Percentiles rank a stretch among this genome's conserved stretches.
These are phyloP conservation scores for Drosophila bunnanda DNA, from an alignment of 2,888 invertebrate genomes.

Conservation along the genomic window DNA sequence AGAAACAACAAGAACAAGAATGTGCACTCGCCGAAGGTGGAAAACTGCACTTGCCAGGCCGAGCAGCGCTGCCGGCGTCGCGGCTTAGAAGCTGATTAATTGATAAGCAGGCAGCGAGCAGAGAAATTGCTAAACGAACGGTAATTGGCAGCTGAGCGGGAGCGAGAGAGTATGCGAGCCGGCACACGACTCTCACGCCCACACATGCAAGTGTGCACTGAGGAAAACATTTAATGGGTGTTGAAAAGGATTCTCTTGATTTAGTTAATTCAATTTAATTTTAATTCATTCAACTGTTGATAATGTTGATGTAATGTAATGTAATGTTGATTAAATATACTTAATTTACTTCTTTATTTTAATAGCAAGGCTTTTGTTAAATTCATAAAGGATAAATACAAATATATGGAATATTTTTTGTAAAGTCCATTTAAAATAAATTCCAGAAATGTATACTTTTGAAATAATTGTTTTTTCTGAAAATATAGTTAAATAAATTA, in stretches of 20 bases:
- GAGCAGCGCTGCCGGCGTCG: conserved; percentile 21
- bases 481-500: no score
- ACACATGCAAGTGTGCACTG: conserved; percentile 9
- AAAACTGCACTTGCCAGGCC: conserved; percentile 54
- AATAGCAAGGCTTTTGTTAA: neutral
- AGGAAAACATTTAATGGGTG: neutral
- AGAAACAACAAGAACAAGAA: conserved; percentile 1
- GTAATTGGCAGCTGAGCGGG: conserved; percentile 39
- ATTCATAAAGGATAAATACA: no score
- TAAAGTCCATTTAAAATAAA: no score
- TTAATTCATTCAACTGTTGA: neutral
- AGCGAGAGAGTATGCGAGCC: conserved; percentile 14
- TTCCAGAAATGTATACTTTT: no score
- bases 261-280: neutral
- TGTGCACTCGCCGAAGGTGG: conserved; percentile 42
- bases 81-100: conserved; percentile 54
- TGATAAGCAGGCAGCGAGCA: conserved; percentile 53
- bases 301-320: neutral
- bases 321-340: neutral
- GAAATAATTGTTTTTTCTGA: no score
- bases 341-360: neutral
- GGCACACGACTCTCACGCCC: conserved; percentile 28
- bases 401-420: no score
- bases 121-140: conserved; percentile 47
- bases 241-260: neutral